These are phyloP conservation scores for Macrochelys suwanniensis DNA, from an alignment of 2,797 vertebrate species.

Conservation along the genomic window DNA sequence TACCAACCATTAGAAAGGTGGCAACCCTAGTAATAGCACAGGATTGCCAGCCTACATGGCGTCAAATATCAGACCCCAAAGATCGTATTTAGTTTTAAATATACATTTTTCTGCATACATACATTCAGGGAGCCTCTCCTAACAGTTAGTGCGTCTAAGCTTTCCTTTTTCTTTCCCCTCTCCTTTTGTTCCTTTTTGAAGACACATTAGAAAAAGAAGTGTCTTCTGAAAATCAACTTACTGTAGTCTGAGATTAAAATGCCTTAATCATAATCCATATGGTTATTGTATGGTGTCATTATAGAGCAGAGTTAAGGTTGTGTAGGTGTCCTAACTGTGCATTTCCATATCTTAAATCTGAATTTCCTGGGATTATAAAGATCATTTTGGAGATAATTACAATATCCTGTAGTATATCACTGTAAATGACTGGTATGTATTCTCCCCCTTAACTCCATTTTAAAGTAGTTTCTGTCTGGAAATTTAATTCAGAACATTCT, in stretches of 20 bases:
- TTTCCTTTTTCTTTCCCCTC: no score
- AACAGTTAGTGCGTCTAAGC: not conserved
- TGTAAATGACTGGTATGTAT: not conserved
- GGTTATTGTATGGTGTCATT: not conserved
- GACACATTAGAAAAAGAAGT: not conserved
- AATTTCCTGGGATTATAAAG: not conserved
- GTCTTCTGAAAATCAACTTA: no score
- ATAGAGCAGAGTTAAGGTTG: not conserved
- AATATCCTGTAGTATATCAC: not conserved
- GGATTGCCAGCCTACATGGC: not conserved
- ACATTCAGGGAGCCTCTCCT: not conserved
- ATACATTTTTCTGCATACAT: not conserved
- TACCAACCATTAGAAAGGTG: no score
- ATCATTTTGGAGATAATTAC: not conserved
- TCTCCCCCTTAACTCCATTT: not conserved
- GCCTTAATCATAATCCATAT: not conserved
- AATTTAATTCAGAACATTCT: not conserved
- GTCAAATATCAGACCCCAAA: not conserved
- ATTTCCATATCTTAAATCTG: not conserved
- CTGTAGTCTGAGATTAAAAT: not conserved
- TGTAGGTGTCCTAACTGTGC: not conserved
- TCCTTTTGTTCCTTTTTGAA: not conserved
- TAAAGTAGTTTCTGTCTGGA: not conserved
- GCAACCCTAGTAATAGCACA: no score
- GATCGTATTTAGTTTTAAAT: not conserved